Base-by-base conservation (phyloP, 2,113 vertebrate genomes). In the Psammodynastes pulverulentus region DNA sequence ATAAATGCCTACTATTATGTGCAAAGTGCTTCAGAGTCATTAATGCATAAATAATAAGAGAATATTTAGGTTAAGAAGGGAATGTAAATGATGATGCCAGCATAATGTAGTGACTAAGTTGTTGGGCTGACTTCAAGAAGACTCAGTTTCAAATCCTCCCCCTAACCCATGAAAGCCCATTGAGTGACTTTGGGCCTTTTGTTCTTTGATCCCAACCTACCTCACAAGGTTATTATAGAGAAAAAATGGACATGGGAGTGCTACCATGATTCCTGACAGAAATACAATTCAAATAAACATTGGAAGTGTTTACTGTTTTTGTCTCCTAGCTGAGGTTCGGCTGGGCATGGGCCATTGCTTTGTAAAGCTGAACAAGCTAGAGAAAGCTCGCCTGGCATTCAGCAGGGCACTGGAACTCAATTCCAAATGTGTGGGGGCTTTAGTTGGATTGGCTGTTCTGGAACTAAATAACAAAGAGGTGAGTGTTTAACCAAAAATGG, bases 331-430 rank as follows among this genome's bases (percentile, higher is more conserved):
- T 21, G 99, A 99, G 95, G 99, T 99, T 79, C 97, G 99, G 84
- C 95, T 99, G 87, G 99, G 99, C 46, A 99, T 99, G 99, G 99
- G 99, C 84, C 99, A 99, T 96, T 99, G 99, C 96, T 99, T 99
- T 4, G 99, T 99, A 92, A 99, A 99, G 92, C 98, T 99, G 88
- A 99, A 97, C 97, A 99, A 99, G 96, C 94, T 99, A 95, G 99
- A 99, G 94, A 99, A 99, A 96, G 99, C 99, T 93, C 99, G 99
- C 17, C 91, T 99, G 90, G 99, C 99, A 0, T 99, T 99, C 92
- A 98, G 98, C 93, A 98, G 99, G 92, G 99, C 99, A 56, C 97
- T 99, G 86, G 99, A 99, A 93, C 98, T 99, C 9, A 99, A 99
- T 92, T 98, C 99, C 6, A 99, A 99, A 93, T 99, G 99, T 8